phyloP scores from a whole-genome alignment of 1,140 invertebrate species.

The Plutomurus gul region DNA sequence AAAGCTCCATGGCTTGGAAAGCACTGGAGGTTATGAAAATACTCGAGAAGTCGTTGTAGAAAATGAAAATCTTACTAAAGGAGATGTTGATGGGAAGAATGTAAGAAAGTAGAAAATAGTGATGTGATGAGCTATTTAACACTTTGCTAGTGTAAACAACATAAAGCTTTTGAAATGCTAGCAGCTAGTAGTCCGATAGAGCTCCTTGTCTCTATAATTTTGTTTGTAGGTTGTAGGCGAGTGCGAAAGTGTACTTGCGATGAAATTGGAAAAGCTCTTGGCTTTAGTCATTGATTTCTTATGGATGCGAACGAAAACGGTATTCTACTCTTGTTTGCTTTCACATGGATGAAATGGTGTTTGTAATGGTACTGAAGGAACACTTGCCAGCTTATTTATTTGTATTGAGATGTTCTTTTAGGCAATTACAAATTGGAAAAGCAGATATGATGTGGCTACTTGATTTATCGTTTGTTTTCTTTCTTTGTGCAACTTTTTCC shows the following conservation, averaged over 20 bases:
- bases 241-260: too few relatives aligned
- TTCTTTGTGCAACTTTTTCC: too few relatives aligned
- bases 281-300: too few relatives aligned
- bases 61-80: slow-evolving; percentile 15
- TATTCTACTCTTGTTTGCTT: too few relatives aligned
- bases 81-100: slow-evolving; percentile 13
- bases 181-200: not conserved
- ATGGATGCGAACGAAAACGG: too few relatives aligned
- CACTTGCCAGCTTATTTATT: not conserved
- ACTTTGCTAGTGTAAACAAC: not conserved
- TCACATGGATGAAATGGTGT: too few relatives aligned
- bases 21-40: not conserved
- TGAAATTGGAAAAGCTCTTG: too few relatives aligned
- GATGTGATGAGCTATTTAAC: not conserved
- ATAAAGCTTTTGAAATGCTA: not conserved
- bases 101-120: not conserved
- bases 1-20: slow-evolving; percentile 8
- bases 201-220: too few relatives aligned
- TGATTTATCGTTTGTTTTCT: too few relatives aligned
- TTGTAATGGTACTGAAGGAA: not conserved
- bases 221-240: not conserved
- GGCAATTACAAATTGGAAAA: not conserved
- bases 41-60: not conserved
- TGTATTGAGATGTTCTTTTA: not conserved
- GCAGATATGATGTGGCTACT: not conserved